Base-by-base conservation (phyloP, 2,888 invertebrate genomes). In the Meiosimyza decipiens region DNA sequence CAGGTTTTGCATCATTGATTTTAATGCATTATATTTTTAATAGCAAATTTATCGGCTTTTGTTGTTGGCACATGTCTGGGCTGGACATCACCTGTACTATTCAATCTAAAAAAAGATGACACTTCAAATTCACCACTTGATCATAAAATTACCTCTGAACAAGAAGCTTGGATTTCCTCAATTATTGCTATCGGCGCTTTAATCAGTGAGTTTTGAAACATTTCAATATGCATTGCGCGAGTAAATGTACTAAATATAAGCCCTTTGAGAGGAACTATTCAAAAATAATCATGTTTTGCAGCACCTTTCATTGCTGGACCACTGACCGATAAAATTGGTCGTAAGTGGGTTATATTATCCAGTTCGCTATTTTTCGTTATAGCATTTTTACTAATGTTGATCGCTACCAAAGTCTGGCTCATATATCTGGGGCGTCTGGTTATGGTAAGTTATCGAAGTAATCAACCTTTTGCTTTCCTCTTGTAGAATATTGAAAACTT, bases 141-240 rank as follows among this genome's bases (percentile, higher is more conserved):
- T 15, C 80, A 85, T 52, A 78, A 78, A 11, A 81, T 84, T 2
- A 89, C 88, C 0, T 79, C 87, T 0, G 89, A 90, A 50, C 89
- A 93, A 81, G 89, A 90, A 78, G 91, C 93, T 9, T 94, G 94
- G 94, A 90, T 94, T 73, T 92, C 92, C 1, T 92, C 93, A 2
- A 85, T 93, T 52, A 88, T 93, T 52, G 90, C 93, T 0, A 82
- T 93, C 62, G 94, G 94, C 55, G 92, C 93, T 12, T 87, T 92
- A 62, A 82, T 91, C 60, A 92, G 92, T 91, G 79, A 87, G 86
- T 71, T 62, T n/a, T 9, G 13, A 13, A 6, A 40, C 9, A 6
- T 9, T 6, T 40, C 0, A 40, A 40, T 40, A 40, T 9, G 9
- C 2, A 9, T 40, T 6, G 9, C 9, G 9, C 4, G 7, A 40